Conservation (phyloP, 2,797 vertebrate genomes). For the Pseudochromis fuscus region DNA sequence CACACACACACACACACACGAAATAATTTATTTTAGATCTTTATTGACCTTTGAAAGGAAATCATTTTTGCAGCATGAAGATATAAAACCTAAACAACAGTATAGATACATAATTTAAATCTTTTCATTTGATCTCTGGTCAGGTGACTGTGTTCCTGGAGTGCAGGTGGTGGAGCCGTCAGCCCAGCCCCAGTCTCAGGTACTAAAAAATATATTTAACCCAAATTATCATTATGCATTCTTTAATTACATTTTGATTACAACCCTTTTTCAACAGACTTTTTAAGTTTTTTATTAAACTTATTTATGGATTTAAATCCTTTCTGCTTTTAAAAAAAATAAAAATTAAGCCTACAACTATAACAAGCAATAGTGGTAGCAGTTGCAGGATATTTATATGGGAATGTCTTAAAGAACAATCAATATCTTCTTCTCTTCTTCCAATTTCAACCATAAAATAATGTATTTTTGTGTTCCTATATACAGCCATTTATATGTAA, state of each 20-base stretch:
- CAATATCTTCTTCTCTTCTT: too few species aligned
- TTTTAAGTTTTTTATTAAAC: not conserved
- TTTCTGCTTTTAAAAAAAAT: too few species aligned
- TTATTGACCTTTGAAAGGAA: not conserved
- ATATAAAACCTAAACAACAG: not conserved
- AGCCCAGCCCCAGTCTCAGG: constrained; percentile 17
- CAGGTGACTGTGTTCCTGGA: constrained; percentile 92
- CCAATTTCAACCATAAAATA: too few species aligned
- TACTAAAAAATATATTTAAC: constrained; percentile 17
- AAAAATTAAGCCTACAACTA: too few species aligned
- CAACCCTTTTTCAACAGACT: not conserved
- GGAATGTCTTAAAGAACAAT: too few species aligned
- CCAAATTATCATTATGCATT: not conserved
- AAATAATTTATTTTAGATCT: not conserved
- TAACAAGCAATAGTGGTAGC: too few species aligned
- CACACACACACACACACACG: not conserved
- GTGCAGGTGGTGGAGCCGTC: constrained; percentile 52
- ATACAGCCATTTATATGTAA: too few species aligned
- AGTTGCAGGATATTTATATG: too few species aligned
- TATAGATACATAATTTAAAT: not conserved
- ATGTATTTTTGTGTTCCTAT: too few species aligned
- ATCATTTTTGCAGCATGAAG: not conserved
- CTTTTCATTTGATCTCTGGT: constrained; percentile 1
- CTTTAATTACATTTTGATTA: not conserved
- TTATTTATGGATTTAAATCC: too few species aligned